phyloP scores from a whole-genome alignment of 2,888 invertebrate species.

The Caenorhabditis plicata region DNA sequence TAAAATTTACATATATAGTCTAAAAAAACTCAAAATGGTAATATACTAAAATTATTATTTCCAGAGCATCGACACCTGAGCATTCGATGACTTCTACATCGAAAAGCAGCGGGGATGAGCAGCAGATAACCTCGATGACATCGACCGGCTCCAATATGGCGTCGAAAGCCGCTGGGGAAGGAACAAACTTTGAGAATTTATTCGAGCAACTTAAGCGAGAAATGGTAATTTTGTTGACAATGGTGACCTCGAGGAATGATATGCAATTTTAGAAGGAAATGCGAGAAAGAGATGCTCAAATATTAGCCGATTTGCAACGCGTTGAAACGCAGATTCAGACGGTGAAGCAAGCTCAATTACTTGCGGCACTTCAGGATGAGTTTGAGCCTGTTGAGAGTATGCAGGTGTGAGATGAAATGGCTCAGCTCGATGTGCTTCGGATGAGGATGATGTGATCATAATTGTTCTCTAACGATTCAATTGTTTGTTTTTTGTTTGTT shows the following conservation, averaged over 20 bases:
- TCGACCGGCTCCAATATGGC: too few relatives aligned
- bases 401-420: conserved; percentile 10
- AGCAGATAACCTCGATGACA: conserved; percentile 6
- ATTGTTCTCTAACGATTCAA: not conserved
- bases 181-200: conserved; percentile 54
- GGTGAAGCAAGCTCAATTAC: conserved; percentile 35
- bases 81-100: conserved; percentile 40
- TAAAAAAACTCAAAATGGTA: too few relatives aligned
- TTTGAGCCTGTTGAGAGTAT: conserved; percentile 35
- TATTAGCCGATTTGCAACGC: conserved; percentile 55
- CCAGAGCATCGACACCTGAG: conserved; percentile 41
- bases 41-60: too few relatives aligned
- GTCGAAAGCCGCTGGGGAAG: too few relatives aligned
- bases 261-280: conserved; percentile 50
- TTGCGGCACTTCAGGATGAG: conserved; percentile 28
- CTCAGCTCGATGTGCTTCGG: conserved; percentile 1
- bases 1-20: too few relatives aligned
- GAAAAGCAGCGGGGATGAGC: conserved; percentile 23
- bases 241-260: not conserved
- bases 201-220: conserved; percentile 61
- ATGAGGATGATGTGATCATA: not conserved
- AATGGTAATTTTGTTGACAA: conserved; percentile 44
- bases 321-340: conserved; percentile 54
- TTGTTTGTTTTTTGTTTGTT: not conserved
- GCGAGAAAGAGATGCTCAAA: conserved; percentile 58